Conservation (phyloP, 2,888 invertebrate species). For the Seladonia tumulorum region DNA sequence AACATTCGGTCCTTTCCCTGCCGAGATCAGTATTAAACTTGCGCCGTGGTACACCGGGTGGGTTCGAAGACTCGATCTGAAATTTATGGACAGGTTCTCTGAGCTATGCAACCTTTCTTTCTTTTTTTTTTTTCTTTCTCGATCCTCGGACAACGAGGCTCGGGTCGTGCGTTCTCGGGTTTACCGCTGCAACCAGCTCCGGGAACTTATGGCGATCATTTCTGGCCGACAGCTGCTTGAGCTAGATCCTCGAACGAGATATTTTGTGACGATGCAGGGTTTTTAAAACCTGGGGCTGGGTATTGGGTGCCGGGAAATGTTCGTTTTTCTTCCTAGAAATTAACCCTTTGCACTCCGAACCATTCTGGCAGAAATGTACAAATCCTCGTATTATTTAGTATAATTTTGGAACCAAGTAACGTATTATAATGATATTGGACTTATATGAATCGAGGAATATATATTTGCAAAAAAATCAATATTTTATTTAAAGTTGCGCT, state of each 20-base stretch:
- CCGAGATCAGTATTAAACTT: slow-evolving; percentile 29
- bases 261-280: neutral
- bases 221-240: neutral
- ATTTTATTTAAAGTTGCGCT: too few relatives aligned
- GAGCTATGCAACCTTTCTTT: neutral
- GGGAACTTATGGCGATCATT: neutral
- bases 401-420: too few relatives aligned
- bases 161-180: neutral
- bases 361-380: too few relatives aligned
- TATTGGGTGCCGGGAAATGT: too few relatives aligned
- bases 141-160: neutral
- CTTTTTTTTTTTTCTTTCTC: neutral
- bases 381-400: too few relatives aligned
- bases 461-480: too few relatives aligned
- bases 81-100: neutral
- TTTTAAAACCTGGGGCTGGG: neutral
- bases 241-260: neutral
- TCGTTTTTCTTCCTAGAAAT: too few relatives aligned
- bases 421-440: too few relatives aligned
- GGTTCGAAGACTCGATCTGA: neutral
- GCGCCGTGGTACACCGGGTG: neutral
- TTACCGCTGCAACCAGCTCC: slow-evolving; percentile 1
- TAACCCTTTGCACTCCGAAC: too few relatives aligned
- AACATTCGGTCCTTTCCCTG: slow-evolving; percentile 55
- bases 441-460: too few relatives aligned